Percentiles rank a stretch among this genome's conserved stretches.
These are phyloP conservation scores for Aptenodytes patagonicus DNA, from an alignment of 2,113 vertebrate species.

Conservation along the genomic window DNA sequence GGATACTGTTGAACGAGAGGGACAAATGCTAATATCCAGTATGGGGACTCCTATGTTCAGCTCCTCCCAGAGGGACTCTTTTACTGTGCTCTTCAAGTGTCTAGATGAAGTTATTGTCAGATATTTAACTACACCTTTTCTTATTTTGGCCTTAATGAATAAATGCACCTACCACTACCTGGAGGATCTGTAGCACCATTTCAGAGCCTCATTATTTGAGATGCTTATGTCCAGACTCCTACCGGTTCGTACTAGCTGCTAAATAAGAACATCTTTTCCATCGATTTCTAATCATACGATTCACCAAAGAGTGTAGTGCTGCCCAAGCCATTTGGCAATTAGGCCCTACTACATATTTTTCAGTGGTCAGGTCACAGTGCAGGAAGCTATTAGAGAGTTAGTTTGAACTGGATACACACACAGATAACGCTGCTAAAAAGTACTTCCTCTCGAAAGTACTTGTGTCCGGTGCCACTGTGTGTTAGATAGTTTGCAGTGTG, in stretches of 20 bases:
- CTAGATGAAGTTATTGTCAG: background rate
- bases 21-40: background rate
- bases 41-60: background rate
- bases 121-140: background rate
- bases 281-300: background rate
- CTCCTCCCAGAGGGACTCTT: background rate
- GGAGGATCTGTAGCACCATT: background rate
- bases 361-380: background rate
- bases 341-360: background rate
- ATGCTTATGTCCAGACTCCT: background rate
- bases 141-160: background rate
- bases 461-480: background rate
- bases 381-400: background rate
- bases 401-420: background rate
- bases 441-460: background rate
- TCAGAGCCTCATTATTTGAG: background rate
- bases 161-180: background rate
- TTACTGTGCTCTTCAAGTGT: background rate
- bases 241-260: background rate
- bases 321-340: background rate
- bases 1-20: background rate
- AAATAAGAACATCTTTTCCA: background rate
- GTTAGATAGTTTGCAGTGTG: background rate
- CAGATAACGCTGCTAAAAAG: background rate
- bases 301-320: background rate